Conservation (phyloP, 2,888 invertebrate genomes). For the Pristionchus arcanus region DNA sequence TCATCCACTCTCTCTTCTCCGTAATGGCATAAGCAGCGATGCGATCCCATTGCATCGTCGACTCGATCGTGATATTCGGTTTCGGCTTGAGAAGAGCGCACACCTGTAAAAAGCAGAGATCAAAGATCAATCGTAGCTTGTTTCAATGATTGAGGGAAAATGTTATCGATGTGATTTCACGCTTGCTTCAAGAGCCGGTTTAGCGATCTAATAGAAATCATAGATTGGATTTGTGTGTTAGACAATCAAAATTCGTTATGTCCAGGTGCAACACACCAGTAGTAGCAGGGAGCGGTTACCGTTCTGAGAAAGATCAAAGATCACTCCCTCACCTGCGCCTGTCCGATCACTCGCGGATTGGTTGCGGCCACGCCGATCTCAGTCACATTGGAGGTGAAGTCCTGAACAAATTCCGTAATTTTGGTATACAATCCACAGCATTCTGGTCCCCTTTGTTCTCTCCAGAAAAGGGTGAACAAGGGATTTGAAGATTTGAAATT, state of each 20-base stretch:
- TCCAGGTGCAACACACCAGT: too few relatives aligned
- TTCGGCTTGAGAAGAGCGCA: neutral
- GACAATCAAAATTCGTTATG: too few relatives aligned
- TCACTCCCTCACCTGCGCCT: slow-evolving; percentile 29
- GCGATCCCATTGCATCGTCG: slow-evolving; percentile 26
- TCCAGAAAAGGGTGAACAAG: too few relatives aligned
- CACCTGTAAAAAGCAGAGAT: slow-evolving; percentile 9
- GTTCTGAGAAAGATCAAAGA: neutral
- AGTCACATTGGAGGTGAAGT: neutral
- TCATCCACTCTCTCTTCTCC: slow-evolving; percentile 54
- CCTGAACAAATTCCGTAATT: neutral
- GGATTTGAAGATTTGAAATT: too few relatives aligned
- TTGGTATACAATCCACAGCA: neutral
- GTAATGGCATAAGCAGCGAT: slow-evolving; percentile 59
- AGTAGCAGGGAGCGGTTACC: neutral
- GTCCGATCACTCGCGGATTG: neutral
- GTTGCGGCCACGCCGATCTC: neutral
- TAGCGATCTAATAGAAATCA: too few relatives aligned
- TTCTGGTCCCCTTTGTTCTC: too few relatives aligned
- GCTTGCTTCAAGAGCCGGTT: neutral
- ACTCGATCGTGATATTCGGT: neutral
- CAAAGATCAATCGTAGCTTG: neutral
- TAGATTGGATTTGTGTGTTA: too few relatives aligned
- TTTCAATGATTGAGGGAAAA: neutral
- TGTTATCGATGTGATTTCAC: neutral